A percentile compares a stretch with the other conserved stretches of the same genome.
These are phyloP conservation scores for Charanyca ferruginea DNA, from an alignment of 2,888 invertebrate genomes.

Conservation along the genomic window DNA sequence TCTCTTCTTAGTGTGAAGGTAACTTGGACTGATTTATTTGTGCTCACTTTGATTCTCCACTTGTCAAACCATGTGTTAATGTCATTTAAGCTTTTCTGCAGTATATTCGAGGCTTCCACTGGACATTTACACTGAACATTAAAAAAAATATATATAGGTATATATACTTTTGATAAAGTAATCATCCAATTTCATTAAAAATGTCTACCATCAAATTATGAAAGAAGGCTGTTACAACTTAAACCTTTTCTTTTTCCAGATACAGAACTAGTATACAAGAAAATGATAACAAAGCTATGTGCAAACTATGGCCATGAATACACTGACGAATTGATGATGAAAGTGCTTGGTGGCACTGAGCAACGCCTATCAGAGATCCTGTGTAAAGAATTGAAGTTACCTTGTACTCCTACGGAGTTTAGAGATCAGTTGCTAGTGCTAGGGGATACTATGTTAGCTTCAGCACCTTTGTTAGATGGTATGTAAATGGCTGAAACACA, in stretches of 20 bases:
- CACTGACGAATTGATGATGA: constrained; percentile 95
- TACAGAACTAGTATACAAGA: constrained; percentile 95
- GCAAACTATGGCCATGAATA: constrained; percentile 94
- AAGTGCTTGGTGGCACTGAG: constrained; percentile 94
- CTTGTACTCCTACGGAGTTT: constrained; percentile 93
- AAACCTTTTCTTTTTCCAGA: constrained; percentile 89
- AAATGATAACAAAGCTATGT: constrained; percentile 93
- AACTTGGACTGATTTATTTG: too few species aligned
- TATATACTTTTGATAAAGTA: too few species aligned
- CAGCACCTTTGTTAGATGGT: constrained; percentile 94
- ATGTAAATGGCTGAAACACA: too few species aligned
- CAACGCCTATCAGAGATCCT: constrained; percentile 93
- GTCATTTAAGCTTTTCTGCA: too few species aligned
- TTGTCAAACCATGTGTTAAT: too few species aligned
- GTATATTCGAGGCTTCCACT: too few species aligned
- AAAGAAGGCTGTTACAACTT: not conserved
- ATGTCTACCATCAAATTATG: not conserved
- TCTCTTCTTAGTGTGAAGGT: too few species aligned
- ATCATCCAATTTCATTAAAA: not conserved
- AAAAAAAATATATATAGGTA: too few species aligned
- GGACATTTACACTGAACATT: too few species aligned
- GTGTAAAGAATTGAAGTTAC: constrained; percentile 93
- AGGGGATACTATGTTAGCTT: constrained; percentile 92
- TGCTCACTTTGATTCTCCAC: too few species aligned
- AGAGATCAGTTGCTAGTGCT: constrained; percentile 91